Percentiles rank a stretch among this genome's conserved stretches.
phyloP scores from a whole-genome alignment of 2,113 vertebrate species.

The Actenoides hombroni region DNA sequence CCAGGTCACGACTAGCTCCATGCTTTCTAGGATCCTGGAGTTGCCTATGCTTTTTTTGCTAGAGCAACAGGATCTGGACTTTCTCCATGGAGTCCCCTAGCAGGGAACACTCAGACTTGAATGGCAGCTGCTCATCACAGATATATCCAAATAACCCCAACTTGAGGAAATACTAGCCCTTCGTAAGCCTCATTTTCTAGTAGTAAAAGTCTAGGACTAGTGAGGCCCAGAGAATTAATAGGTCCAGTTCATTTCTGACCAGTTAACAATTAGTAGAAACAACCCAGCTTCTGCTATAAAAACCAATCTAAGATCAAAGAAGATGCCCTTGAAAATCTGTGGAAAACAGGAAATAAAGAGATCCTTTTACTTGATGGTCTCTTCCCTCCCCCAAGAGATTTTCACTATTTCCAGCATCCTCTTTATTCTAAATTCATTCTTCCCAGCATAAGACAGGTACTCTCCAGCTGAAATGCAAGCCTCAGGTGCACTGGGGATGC shows the following conservation, averaged over 20 bases:
- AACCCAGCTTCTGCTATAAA: not conserved
- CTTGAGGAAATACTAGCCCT: not conserved
- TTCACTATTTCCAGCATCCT: not conserved
- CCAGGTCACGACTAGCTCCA: not conserved
- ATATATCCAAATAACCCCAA: not conserved
- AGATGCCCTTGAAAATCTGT: not conserved
- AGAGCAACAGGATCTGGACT: not conserved
- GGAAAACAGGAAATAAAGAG: not conserved
- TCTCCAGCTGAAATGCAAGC: not conserved
- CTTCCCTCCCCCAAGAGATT: not conserved
- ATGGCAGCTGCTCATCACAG: not conserved
- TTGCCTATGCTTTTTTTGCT: not conserved
- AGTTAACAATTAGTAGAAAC: not conserved
- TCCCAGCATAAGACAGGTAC: not conserved
- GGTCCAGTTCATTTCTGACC: not conserved
- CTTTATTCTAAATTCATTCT: not conserved
- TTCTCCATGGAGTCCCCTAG: not conserved
- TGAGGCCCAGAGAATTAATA: not conserved
- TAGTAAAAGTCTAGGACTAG: not conserved
- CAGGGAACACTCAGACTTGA: not conserved
- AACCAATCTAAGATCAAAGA: not conserved
- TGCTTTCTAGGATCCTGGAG: not conserved
- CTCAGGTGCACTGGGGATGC: not conserved
- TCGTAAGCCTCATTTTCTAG: not conserved
- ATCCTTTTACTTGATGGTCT: not conserved